phyloP scores from a whole-genome alignment of 1,140 invertebrate species.

The Drosophila orosa region DNA sequence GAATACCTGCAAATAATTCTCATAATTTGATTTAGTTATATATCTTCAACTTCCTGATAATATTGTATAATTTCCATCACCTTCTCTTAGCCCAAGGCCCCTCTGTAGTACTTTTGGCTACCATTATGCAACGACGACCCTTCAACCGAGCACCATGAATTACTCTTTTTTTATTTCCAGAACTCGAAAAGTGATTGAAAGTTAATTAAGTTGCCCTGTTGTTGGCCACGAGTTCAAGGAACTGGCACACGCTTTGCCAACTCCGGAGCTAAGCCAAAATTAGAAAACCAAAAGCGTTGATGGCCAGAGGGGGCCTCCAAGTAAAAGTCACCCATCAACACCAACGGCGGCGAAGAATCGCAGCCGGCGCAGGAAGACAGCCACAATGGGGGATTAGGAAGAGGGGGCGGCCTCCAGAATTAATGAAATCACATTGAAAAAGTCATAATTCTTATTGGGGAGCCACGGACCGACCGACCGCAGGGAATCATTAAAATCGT shows the following conservation, averaged over 20 bases:
- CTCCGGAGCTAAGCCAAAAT: slow-evolving; percentile 32
- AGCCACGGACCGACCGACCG: slow-evolving; percentile 48
- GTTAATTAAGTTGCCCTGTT: slow-evolving; percentile 72
- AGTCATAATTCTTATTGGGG: slow-evolving; percentile 77
- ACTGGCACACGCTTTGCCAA: slow-evolving; percentile 51
- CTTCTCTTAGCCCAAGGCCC: neutral
- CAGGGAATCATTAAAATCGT: slow-evolving; percentile 80
- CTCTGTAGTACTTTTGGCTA: neutral
- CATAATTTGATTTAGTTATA: no score
- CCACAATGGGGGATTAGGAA: neutral
- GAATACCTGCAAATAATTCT: neutral
- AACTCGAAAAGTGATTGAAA: slow-evolving; percentile 56
- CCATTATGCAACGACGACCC: slow-evolving; percentile 38
- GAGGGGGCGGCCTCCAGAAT: slow-evolving; percentile 45
- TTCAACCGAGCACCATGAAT: slow-evolving; percentile 47
- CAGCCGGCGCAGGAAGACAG: slow-evolving; percentile 12
- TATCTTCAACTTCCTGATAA: neutral
- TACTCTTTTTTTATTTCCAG: slow-evolving; percentile 26
- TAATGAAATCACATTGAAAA: slow-evolving; percentile 80
- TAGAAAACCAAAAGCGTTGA: slow-evolving; percentile 36
- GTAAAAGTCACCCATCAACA: slow-evolving; percentile 79
- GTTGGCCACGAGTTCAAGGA: slow-evolving; percentile 64
- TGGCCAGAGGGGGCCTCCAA: slow-evolving; percentile 53
- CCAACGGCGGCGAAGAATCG: slow-evolving; percentile 65
- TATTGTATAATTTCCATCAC: neutral